Conservation (phyloP, 1,140 invertebrate species). For the Alviniconcha marisindica region DNA sequence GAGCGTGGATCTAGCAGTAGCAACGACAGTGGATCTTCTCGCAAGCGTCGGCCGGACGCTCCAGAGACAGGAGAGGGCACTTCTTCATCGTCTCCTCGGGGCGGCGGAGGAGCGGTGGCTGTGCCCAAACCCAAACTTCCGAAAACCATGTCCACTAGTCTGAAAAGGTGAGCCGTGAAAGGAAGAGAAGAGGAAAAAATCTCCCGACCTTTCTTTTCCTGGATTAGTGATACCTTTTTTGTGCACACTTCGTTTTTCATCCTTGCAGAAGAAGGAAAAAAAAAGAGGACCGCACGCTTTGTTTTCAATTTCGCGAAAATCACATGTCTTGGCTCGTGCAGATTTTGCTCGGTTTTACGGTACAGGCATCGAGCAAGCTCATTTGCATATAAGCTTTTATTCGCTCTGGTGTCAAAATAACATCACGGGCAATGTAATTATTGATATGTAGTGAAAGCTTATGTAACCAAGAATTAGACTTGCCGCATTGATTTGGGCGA, state of each 20-base stretch:
- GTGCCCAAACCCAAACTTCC: constrained; percentile 43
- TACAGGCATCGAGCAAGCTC: constrained; percentile 43
- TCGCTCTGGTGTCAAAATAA: constrained; percentile 33
- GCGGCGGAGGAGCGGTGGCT: constrained; percentile 12
- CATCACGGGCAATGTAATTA: background rate
- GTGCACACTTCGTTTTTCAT: background rate
- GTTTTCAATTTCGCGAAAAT: background rate
- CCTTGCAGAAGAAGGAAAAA: background rate
- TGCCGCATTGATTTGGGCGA: background rate
- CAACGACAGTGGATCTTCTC: constrained; percentile 24
- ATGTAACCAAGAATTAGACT: background rate
- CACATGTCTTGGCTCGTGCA: background rate
- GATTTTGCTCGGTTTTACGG: constrained; percentile 23
- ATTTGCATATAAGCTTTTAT: constrained; percentile 61
- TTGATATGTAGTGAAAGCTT: background rate
- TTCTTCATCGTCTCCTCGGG: constrained; percentile 25
- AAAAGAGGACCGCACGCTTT: background rate
- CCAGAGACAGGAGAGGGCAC: constrained; percentile 35
- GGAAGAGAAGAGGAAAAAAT: too few species aligned
- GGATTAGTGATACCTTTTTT: background rate
- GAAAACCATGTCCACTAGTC: constrained; percentile 52
- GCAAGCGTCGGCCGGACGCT: constrained; percentile 14
- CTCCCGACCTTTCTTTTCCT: background rate
- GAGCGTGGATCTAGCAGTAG: constrained; percentile 33
- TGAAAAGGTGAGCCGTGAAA: constrained; percentile 58